Base-by-base conservation (phyloP, 1,140 invertebrate genomes). In the Pseudomyrmex cubaensis region DNA sequence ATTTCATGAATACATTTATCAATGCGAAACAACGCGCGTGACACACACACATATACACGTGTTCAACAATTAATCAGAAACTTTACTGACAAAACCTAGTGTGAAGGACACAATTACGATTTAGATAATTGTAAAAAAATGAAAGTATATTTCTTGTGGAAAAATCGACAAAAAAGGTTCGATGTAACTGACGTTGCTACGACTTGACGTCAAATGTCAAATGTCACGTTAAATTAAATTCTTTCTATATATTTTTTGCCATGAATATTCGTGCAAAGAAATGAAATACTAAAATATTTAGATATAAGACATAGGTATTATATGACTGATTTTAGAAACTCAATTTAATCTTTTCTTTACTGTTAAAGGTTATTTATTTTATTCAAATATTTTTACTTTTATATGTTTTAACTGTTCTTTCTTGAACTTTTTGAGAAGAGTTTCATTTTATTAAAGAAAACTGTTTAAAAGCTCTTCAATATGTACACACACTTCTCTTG, bases 191-290 rank as follows among this genome's bases (percentile, higher is more conserved):
- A 78, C 35, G 20, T 59, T 54, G 25, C 17, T 44, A 78, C 75
- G 64, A 78, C 20, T 76, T 52, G 52, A 78, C 20, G 54, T 80
- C 66, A 80, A 80, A 80, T 80, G 76, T 80, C 66, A 80, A 80
- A 72, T 70, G 76, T 70, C 54, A 54, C 44, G 54, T 72, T 80
- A 72, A 72, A 80, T 80, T 59, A 80, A 80, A 80, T 80, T 70
- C 20, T 12, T 78, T 12, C 20, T 7, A 10, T 22, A 57, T 59
- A 78, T 20, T 72, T 61, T 70, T 76, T 70, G 4, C 12, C 44
- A 25, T 56, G 46, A 70, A 48, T 15, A 70, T 70, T 66, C 44
- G 54, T 72, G 66, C 44, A 50, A 59, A 59, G 54, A 13, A 50
- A 35, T 80, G 70, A 4, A 2, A 20, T 13, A 15, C 44, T 35